Evolutionary conservation across 2,797 vertebrate species (phyloP).

Genomic region (Helarctos malayanus): DNA sequence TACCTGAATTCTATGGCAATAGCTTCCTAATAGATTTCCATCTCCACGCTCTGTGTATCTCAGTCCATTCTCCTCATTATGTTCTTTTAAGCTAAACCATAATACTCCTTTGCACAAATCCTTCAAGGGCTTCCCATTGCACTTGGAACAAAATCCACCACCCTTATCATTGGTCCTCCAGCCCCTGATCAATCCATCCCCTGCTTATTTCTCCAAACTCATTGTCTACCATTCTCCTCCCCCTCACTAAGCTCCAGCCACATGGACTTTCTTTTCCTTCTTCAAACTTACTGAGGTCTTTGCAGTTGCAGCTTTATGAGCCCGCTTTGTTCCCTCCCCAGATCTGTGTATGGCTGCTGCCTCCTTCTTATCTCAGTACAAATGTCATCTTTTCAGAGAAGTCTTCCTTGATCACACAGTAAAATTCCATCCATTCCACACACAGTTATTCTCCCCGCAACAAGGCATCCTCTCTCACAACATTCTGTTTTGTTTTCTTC

Average conservation of each 20-base stretch:
- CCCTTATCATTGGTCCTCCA: background rate
- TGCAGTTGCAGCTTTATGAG: background rate
- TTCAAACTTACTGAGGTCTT: background rate
- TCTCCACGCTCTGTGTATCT: background rate
- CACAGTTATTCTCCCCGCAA: background rate
- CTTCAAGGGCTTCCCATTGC: background rate
- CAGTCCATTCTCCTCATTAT: background rate
- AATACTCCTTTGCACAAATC: background rate
- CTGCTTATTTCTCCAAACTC: background rate
- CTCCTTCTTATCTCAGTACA: conserved; percentile 31
- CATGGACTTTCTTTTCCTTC: background rate
- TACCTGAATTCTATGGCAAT: background rate
- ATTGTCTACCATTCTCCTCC: background rate
- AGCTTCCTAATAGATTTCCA: background rate
- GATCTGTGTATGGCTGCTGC: background rate
- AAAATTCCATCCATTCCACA: background rate
- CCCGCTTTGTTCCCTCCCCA: background rate
- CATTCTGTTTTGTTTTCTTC: background rate
- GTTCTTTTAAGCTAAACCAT: background rate
- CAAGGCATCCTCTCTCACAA: background rate
- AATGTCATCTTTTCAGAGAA: background rate
- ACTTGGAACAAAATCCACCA: background rate
- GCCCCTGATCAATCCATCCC: background rate
- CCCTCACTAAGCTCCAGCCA: background rate
- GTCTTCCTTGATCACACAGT: background rate